These are phyloP conservation scores for Echinops telfairi DNA, from an alignment of 2,113 vertebrate genomes.

Conservation along the genomic window DNA sequence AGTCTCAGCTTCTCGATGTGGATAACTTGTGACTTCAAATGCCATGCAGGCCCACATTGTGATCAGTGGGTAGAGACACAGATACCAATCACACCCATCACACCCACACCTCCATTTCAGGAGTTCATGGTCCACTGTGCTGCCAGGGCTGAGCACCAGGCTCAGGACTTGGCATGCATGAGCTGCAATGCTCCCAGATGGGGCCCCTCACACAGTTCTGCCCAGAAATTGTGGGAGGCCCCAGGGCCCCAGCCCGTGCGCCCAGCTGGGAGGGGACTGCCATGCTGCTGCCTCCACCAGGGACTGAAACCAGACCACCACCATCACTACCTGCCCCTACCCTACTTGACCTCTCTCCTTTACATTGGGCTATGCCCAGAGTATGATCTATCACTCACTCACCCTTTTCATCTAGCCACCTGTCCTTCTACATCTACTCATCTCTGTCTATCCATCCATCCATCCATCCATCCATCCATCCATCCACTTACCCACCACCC, in stretches of 20 bases:
- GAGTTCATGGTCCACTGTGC: background rate
- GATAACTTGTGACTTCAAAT: background rate
- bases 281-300: background rate
- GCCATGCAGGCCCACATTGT: background rate
- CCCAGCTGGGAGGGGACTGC: background rate
- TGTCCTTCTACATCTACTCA: no score
- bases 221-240: background rate
- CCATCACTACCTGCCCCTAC: background rate
- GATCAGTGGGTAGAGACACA: background rate
- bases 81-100: no score
- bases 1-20: background rate
- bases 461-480: background rate
- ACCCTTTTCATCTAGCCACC: background rate
- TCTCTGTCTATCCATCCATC: no score
- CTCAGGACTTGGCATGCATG: background rate
- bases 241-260: background rate
- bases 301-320: background rate
- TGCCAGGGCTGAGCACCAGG: background rate
- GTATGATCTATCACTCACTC: background rate
- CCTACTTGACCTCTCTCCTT: background rate
- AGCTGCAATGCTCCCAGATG: rapidly evolving
- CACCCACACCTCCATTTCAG: no score
- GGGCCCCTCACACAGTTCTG: background rate
- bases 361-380: background rate
- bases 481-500: background rate